phyloP scores from a whole-genome alignment of 2,113 vertebrate genomes.

The Turdus rufiventris region DNA sequence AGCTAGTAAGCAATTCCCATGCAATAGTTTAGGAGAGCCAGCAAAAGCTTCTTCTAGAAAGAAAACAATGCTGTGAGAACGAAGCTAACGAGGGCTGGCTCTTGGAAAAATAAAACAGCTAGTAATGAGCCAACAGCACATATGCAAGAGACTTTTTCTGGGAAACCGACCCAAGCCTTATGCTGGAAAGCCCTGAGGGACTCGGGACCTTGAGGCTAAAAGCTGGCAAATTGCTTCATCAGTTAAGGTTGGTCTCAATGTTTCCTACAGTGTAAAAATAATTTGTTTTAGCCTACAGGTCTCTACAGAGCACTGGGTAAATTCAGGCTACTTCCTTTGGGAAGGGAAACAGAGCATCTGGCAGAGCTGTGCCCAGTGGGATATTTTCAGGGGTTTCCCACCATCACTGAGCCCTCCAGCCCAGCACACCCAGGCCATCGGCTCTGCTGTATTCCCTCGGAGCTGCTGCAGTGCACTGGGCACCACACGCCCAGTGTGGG shows the following conservation, averaged over 20 bases:
- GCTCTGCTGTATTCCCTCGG: not conserved
- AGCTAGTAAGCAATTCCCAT: slow-evolving; percentile 57
- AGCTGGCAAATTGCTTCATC: slow-evolving; percentile 29
- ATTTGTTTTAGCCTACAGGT: slow-evolving; percentile 45
- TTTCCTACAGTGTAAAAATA: slow-evolving; percentile 30
- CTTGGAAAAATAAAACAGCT: slow-evolving; percentile 20
- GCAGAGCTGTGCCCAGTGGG: not conserved
- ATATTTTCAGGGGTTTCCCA: not conserved
- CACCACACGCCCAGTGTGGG: fast-evolving
- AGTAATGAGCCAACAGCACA: slow-evolving; percentile 1
- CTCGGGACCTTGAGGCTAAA: not conserved
- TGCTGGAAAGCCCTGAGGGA: not conserved
- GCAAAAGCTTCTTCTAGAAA: slow-evolving; percentile 57
- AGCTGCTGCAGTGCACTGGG: not conserved
- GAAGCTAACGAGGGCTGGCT: slow-evolving; percentile 17
- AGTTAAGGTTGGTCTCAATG: slow-evolving; percentile 9
- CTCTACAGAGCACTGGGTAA: not conserved
- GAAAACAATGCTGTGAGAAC: slow-evolving; percentile 53
- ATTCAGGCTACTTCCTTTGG: slow-evolving; percentile 22
- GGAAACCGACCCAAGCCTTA: not conserved
- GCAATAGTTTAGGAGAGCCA: slow-evolving; percentile 30
- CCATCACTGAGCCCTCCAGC: not conserved
- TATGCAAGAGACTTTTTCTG: slow-evolving; percentile 34
- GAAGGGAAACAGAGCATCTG: not conserved
- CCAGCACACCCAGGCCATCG: not conserved